These are phyloP conservation scores for Trematomus loennbergii DNA, from an alignment of 2,113 vertebrate genomes.

Conservation along the genomic window DNA sequence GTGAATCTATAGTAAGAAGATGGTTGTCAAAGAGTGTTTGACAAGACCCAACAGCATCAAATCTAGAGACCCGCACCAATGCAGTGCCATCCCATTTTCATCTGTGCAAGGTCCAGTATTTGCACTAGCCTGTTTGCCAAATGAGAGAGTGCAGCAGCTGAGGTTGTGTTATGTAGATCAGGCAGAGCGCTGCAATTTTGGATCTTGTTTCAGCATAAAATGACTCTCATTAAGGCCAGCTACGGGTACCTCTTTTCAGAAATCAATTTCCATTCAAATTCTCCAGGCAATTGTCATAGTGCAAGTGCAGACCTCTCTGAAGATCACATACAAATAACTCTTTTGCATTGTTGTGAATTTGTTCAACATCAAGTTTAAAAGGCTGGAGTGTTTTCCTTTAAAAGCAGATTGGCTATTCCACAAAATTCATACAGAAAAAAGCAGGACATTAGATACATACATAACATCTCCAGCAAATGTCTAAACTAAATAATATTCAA, in stretches of 20 bases:
- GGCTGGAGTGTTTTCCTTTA: neutral
- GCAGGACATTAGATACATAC: too few relatives aligned
- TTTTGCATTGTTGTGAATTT: neutral
- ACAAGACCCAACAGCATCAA: neutral
- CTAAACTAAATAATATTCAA: too few relatives aligned
- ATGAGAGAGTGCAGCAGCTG: slow-evolving; percentile 5
- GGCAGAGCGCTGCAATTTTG: neutral
- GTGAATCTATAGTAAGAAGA: neutral
- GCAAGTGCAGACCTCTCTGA: neutral
- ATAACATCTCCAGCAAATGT: too few relatives aligned
- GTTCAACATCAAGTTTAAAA: neutral
- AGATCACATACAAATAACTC: neutral
- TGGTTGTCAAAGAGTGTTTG: neutral
- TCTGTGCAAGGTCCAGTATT: neutral
- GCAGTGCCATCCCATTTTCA: neutral
- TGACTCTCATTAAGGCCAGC: neutral
- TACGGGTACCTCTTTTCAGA: slow-evolving; percentile 4
- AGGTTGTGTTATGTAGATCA: slow-evolving; percentile 20
- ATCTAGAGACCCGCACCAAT: neutral
- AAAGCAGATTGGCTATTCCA: neutral
- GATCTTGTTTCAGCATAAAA: slow-evolving; percentile 27
- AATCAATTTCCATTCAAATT: slow-evolving; percentile 15
- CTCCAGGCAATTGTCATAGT: slow-evolving; percentile 1
- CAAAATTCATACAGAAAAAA: too few relatives aligned
- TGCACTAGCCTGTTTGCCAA: neutral